A percentile compares a stretch with the other conserved stretches of the same genome.
Conservation (phyloP, 2,113 vertebrate species). For the Columba janthina region DNA sequence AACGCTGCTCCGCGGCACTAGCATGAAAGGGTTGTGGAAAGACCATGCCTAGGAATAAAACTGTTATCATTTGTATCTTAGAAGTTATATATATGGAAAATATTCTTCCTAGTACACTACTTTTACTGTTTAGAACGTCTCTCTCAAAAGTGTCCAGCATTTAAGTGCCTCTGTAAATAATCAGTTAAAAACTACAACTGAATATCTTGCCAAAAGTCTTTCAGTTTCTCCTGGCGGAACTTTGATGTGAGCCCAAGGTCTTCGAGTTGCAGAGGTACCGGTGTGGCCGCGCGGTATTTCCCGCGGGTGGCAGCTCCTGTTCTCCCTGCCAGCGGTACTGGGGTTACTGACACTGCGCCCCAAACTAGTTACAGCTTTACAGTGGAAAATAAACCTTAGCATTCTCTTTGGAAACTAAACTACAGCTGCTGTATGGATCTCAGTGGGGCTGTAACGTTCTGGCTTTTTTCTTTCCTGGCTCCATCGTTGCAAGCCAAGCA, state of each 20-base stretch:
- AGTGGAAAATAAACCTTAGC: neutral
- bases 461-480: neutral
- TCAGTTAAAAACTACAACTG: neutral
- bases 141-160: neutral
- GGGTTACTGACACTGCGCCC: neutral
- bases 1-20: neutral
- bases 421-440: neutral
- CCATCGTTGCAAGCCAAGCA: neutral
- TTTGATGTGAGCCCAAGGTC: neutral
- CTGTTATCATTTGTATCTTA: neutral
- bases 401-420: neutral
- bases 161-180: conserved; percentile 4
- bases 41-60: neutral
- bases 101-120: neutral
- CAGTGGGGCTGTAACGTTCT: neutral
- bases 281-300: neutral
- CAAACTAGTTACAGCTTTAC: neutral
- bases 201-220: neutral
- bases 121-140: neutral
- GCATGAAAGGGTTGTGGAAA: neutral
- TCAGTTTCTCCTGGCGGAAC: neutral
- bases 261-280: neutral
- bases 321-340: neutral
- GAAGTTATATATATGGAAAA: neutral
- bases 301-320: neutral